A percentile compares a stretch with the other conserved stretches of the same genome.
Evolutionary conservation across 30 jellyfish, hydroid and myxozoan species (phyloP).

Genomic region (Rhopilema esculentum): DNA sequence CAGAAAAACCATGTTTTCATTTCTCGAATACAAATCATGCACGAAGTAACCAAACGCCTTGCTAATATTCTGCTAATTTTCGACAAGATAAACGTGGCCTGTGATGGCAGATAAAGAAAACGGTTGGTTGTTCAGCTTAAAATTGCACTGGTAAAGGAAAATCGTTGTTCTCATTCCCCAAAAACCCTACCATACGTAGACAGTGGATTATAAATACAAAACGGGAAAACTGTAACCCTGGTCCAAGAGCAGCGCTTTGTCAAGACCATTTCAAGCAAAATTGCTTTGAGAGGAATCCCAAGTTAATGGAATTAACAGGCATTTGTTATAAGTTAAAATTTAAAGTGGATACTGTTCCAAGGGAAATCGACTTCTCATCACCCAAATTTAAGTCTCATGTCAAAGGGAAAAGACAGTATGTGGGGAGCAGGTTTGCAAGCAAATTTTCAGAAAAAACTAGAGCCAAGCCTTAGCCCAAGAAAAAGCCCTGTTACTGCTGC

Average conservation of each 20-base stretch:
- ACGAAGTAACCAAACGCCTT: not conserved
- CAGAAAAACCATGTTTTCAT: not conserved
- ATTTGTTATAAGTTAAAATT: slow-evolving; percentile 6
- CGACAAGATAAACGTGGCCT: not conserved
- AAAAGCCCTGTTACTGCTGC: not conserved
- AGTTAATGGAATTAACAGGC: slow-evolving; percentile 36
- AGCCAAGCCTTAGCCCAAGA: slow-evolving; percentile 34
- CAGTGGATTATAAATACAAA: slow-evolving; percentile 13
- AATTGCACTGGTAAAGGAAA: slow-evolving; percentile 43
- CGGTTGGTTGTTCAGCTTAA: slow-evolving; percentile 33
- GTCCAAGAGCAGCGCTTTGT: slow-evolving; percentile 3
- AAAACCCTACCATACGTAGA: slow-evolving; percentile 12
- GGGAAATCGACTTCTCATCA: slow-evolving; percentile 33
- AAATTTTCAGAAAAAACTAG: slow-evolving; percentile 1
- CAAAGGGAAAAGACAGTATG: not conserved
- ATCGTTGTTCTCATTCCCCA: slow-evolving; percentile 25
- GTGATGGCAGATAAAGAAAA: not conserved
- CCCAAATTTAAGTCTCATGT: slow-evolving; percentile 28
- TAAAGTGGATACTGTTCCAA: slow-evolving; percentile 38
- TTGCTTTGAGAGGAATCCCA: slow-evolving; percentile 35
- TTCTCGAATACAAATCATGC: not conserved
- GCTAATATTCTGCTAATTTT: not conserved
- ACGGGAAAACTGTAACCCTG: slow-evolving; percentile 5
- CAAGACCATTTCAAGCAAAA: slow-evolving; percentile 11
- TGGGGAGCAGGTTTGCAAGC: slow-evolving; percentile 8